Evolutionary conservation across 2,888 invertebrate genomes (phyloP), one percentile per base, ranked within the genome.

Genomic region (Cephus pygmeus): DNA sequence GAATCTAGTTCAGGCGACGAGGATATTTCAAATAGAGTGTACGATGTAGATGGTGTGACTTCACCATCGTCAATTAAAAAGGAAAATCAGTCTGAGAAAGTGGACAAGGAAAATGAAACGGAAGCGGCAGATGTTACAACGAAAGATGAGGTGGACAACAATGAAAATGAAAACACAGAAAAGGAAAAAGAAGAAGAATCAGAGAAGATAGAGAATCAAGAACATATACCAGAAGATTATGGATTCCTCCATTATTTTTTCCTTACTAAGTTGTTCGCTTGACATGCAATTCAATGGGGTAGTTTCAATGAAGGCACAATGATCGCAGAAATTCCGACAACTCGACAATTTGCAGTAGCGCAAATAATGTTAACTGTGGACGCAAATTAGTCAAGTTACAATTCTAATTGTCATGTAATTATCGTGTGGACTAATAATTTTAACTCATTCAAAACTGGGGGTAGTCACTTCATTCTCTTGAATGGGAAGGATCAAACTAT

Each of bases 211-310:
- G 82, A 77, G 75, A 80, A 73, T 33, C 81, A 83, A 73, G 69
- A 80, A 31, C 71, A 79, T 73, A 77, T 77, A 35, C 76, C 81
- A 73, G 83, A 86, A 34, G 84, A 88, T 75, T 85, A 85, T 82
- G 87, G 90, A 79, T 88, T 89, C 79, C 74, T 90, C 40, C 81
- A 87, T 81, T 89, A 89, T 78, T 88, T 89, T 76, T 89, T 89
- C 76, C 81, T 89, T 68, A 85, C 88, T 12, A 89, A 87, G 84
- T 83, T 91, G 79, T 91, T 91, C 83, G 89, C 90, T 79, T 91
- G 87, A 89, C 85, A 68, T 34, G 71, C 12, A 71, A 34, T 23
- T 71, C 34, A 3, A 34, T 31, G 31, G 23, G 15, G 12, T 71
- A 30, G 71, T 71, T 34, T 30, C 4, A 31, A 31, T 15, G 31